Evolutionary conservation across 2,888 invertebrate genomes (phyloP).

Genomic region (Sepioteuthis lessoniana): DNA sequence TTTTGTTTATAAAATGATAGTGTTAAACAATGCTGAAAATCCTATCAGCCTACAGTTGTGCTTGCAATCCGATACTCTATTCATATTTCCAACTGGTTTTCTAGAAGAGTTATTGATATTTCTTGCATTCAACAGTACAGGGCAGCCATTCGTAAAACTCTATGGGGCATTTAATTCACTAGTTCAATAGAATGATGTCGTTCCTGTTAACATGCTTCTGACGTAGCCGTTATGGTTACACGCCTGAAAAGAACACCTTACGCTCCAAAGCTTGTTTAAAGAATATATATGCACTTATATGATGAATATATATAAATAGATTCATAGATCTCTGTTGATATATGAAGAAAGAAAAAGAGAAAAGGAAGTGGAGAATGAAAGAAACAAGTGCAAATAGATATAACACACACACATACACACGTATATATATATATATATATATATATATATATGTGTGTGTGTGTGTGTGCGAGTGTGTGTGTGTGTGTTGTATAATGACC

Average conservation of each 20-base stretch:
- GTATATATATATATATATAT: neutral
- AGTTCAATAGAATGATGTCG: neutral
- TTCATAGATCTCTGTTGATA: neutral
- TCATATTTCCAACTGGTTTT: neutral
- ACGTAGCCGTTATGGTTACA: neutral
- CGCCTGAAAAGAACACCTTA: neutral
- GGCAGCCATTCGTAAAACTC: neutral
- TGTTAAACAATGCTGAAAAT: conserved; percentile 33
- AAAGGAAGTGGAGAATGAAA: neutral
- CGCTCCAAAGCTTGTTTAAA: neutral
- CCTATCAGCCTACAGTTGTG: neutral
- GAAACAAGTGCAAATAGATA: too few species aligned
- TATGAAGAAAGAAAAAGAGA: neutral
- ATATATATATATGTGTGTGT: neutral
- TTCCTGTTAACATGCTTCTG: neutral
- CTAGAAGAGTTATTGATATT: neutral
- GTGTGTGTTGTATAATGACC: neutral
- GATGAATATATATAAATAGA: neutral
- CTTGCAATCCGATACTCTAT: neutral
- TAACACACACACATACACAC: too few species aligned
- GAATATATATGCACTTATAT: neutral
- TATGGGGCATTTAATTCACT: conserved; percentile 16
- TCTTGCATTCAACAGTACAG: neutral
- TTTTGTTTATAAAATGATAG: neutral
- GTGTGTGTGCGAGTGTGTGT: neutral